Evolutionary conservation across 2,888 invertebrate genomes (phyloP).

Genomic region (Gryllus longicercus): DNA sequence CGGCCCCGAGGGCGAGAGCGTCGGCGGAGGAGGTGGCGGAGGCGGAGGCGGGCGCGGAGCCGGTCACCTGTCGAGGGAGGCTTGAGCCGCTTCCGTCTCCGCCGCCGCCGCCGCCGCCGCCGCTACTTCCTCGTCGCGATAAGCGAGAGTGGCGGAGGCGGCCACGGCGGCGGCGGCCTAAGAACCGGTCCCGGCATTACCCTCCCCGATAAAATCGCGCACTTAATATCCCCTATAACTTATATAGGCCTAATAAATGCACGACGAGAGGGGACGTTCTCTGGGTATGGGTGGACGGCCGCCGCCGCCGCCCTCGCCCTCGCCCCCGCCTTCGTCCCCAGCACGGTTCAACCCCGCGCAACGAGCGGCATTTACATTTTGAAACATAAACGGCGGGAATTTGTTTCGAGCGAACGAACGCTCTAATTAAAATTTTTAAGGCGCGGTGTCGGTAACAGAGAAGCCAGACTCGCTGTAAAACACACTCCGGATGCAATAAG

Average conservation of each 20-base stretch:
- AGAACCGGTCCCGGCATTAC: conserved; percentile 10
- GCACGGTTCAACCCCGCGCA: not conserved
- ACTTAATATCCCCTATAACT: conserved; percentile 17
- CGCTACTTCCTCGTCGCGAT: not conserved
- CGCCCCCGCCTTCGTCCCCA: not conserved
- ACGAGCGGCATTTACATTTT: conserved; percentile 7
- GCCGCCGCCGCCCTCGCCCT: not conserved
- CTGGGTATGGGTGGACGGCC: not conserved
- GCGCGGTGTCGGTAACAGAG: not conserved
- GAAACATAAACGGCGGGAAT: conserved; percentile 2
- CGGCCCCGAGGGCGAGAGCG: not conserved
- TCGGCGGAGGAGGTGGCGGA: too few relatives aligned
- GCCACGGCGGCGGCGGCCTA: not conserved
- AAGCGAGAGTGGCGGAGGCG: not conserved
- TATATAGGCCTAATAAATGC: conserved; percentile 17
- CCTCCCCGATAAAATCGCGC: conserved; percentile 5
- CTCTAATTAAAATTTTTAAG: conserved; percentile 17
- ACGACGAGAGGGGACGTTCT: not conserved
- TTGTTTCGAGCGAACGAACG: conserved; percentile 2
- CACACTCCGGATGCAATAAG: not conserved
- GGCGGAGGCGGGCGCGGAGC: not conserved
- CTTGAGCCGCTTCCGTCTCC: not conserved
- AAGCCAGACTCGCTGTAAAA: not conserved
- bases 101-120: not conserved
- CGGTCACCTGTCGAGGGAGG: not conserved